Evolutionary conservation across 2,797 vertebrate genomes (phyloP).

Genomic region (Macrochelys suwanniensis): DNA sequence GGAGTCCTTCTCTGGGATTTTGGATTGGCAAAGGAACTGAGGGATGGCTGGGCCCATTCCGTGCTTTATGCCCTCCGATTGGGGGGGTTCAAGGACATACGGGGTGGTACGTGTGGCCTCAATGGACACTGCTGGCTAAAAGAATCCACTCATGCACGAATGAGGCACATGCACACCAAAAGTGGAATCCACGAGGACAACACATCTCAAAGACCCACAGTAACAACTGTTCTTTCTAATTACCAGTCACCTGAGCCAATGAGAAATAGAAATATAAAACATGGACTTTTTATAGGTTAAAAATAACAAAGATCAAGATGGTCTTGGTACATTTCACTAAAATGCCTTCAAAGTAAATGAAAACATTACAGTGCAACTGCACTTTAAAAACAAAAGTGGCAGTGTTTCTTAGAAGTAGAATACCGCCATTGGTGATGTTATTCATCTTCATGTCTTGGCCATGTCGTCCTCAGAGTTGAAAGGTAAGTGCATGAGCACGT

Average conservation of each 20-base stretch:
- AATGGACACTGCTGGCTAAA: not conserved
- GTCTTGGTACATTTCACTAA: not conserved
- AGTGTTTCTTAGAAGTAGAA: not conserved
- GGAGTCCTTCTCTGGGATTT: not conserved
- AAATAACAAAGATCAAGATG: not conserved
- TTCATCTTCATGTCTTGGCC: not conserved
- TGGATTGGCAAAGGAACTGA: not conserved
- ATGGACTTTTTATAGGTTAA: not conserved
- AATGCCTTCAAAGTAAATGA: not conserved
- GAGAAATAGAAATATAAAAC: not conserved
- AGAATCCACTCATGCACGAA: not conserved
- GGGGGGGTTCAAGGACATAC: not conserved
- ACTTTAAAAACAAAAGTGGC: not conserved
- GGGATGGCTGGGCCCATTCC: not conserved
- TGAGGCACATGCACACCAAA: not conserved
- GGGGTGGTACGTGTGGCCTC: not conserved
- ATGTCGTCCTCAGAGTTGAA: not conserved
- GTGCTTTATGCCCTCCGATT: not conserved
- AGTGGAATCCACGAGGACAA: not conserved
- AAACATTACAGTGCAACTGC: not conserved
- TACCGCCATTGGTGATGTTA: not conserved
- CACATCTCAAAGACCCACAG: not conserved
- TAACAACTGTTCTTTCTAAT: not conserved
- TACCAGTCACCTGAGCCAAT: not conserved
- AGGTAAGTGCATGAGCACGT: not conserved